Evolutionary conservation across 2,797 vertebrate species (phyloP).

Genomic region (Gymnocypris eckloni): DNA sequence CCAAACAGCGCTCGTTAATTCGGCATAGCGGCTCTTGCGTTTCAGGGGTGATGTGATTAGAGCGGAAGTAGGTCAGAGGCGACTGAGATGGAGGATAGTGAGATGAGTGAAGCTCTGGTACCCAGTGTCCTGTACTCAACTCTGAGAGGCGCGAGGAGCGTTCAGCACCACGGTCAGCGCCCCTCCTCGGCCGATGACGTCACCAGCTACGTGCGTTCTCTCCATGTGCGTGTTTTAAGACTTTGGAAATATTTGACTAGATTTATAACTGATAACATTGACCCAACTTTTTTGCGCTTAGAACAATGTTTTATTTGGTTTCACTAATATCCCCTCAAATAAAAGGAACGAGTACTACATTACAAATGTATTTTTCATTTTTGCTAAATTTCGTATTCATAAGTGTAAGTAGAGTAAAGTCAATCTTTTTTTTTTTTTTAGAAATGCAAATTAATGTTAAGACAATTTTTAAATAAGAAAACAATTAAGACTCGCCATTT

Average conservation of each 20-base stretch:
- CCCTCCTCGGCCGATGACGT: conserved; percentile 79
- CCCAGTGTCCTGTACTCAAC: conserved; percentile 67
- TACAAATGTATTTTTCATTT: too few species aligned
- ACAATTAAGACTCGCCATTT: neutral
- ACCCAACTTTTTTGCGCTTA: neutral
- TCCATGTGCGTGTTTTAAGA: neutral
- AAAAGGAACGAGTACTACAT: neutral
- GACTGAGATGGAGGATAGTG: neutral
- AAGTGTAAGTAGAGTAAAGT: too few species aligned
- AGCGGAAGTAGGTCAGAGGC: conserved; percentile 45
- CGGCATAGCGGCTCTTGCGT: conserved; percentile 58
- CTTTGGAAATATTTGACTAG: neutral
- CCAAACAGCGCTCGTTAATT: conserved; percentile 70
- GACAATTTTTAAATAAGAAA: neutral
- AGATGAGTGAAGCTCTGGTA: conserved; percentile 40
- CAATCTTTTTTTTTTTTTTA: neutral
- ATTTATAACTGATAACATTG: neutral
- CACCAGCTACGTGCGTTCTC: conserved; percentile 65
- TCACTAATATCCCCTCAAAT: neutral
- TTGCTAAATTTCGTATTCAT: too few species aligned
- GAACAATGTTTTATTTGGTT: neutral
- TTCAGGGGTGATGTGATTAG: conserved; percentile 28
- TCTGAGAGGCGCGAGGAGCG: conserved; percentile 39
- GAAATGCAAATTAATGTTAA: neutral
- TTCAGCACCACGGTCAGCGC: conserved; percentile 82